These are phyloP conservation scores for Drosophila borealis DNA, from an alignment of 2,888 invertebrate genomes.

Conservation along the genomic window DNA sequence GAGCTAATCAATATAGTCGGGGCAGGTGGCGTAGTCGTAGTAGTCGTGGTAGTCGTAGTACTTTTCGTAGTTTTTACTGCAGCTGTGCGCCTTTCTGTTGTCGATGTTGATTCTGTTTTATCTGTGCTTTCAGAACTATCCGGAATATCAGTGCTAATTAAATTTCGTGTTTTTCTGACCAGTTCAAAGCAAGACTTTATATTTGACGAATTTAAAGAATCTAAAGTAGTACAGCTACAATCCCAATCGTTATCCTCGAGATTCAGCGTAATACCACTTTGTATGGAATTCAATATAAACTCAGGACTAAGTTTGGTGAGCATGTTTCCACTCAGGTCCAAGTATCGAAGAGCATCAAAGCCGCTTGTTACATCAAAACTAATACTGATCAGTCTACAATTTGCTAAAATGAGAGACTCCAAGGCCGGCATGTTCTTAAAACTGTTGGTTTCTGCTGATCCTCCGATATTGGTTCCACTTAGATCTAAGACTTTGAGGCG, in stretches of 20 bases:
- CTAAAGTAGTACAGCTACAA: conserved; percentile 50
- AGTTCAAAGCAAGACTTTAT: not conserved
- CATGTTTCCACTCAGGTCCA: conserved; percentile 63
- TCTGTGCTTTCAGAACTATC: not conserved
- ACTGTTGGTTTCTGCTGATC: conserved; percentile 25
- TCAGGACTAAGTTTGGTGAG: conserved; percentile 40
- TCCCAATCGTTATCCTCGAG: conserved; percentile 58
- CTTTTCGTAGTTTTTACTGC: not conserved
- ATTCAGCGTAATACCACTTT: conserved; percentile 22
- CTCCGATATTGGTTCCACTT: conserved; percentile 60
- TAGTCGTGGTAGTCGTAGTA: not conserved
- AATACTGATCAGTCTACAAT: conserved; percentile 48
- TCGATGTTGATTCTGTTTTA: not conserved
- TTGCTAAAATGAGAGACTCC: conserved; percentile 47
- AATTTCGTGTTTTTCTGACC: not conserved
- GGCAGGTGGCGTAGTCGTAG: not conserved
- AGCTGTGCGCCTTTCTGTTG: not conserved
- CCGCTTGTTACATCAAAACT: conserved; percentile 27
- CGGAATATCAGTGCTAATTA: not conserved
- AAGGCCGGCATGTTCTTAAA: conserved; percentile 56
- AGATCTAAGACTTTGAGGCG: conserved; percentile 55
- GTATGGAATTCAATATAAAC: conserved; percentile 26
- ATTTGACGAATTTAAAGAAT: conserved; percentile 13
- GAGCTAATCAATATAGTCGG: not conserved
- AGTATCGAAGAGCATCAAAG: conserved; percentile 12